Evolutionary conservation across 2,888 invertebrate genomes (phyloP).

Genomic region (Ditula angustiorana): DNA sequence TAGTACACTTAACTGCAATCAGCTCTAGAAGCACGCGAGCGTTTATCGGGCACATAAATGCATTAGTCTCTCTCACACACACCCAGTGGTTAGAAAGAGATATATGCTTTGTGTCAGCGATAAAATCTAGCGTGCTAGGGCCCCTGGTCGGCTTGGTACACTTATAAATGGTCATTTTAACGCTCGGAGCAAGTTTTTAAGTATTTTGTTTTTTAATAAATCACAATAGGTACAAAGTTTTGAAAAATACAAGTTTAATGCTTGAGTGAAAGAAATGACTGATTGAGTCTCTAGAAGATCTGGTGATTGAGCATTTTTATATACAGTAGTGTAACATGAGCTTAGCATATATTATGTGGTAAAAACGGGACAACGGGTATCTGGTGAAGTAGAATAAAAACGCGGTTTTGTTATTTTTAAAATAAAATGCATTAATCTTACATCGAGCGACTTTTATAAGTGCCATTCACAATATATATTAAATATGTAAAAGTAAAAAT

Average conservation of each 20-base stretch:
- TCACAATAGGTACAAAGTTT: not conserved
- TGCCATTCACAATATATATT: conserved; percentile 12
- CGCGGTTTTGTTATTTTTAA: conserved; percentile 1
- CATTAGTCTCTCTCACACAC: too few species aligned
- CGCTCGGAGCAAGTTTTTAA: not conserved
- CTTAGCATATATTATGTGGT: conserved; percentile 49
- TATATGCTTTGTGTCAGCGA: too few species aligned
- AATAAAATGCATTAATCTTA: conserved; percentile 1
- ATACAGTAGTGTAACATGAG: conserved; percentile 50
- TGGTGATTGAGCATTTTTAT: conserved; percentile 45
- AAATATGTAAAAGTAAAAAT: not conserved
- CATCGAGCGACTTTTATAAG: conserved; percentile 11
- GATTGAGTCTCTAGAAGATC: conserved; percentile 38
- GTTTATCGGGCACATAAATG: too few species aligned
- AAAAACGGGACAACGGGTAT: conserved; percentile 52
- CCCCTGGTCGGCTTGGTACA: too few species aligned
- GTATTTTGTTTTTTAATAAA: not conserved
- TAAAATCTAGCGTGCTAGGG: too few species aligned
- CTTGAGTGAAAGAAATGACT: conserved; percentile 35
- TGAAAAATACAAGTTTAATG: not conserved
- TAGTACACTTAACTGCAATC: too few species aligned
- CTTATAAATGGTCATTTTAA: not conserved
- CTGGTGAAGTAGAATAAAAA: conserved; percentile 43
- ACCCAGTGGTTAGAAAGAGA: too few species aligned
- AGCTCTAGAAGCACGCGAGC: too few species aligned